Percentiles rank a stretch among this genome's conserved stretches.
Evolutionary conservation across 1,140 invertebrate species (phyloP).

Genomic region (Bactericera cockerelli): DNA sequence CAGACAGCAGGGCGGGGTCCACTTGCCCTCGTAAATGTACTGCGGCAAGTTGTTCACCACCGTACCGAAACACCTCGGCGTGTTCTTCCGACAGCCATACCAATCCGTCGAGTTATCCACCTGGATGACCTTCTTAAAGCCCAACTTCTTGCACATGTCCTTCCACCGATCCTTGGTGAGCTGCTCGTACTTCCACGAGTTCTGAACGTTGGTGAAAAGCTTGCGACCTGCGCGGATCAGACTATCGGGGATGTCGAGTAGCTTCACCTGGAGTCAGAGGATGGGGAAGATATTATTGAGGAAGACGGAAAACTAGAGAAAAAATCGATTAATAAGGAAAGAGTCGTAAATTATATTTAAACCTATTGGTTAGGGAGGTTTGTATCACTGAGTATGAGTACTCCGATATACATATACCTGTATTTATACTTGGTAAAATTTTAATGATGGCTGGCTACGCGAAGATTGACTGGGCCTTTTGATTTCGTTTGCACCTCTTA

Average conservation of each 20-base stretch:
- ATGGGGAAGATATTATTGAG: no score
- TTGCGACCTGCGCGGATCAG: slow-evolving; percentile 31
- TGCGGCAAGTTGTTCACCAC: slow-evolving; percentile 66
- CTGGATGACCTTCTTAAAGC: slow-evolving; percentile 41
- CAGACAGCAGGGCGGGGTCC: slow-evolving; percentile 80
- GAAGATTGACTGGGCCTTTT: no score
- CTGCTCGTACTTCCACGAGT: slow-evolving; percentile 43
- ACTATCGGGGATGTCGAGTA: slow-evolving; percentile 10
- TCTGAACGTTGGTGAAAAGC: slow-evolving; percentile 45
- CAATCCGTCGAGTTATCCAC: slow-evolving; percentile 39
- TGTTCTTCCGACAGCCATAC: slow-evolving; percentile 59
- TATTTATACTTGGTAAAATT: no score
- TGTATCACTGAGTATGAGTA: no score
- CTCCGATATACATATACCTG: no score
- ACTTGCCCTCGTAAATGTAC: slow-evolving; percentile 58
- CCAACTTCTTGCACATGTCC: slow-evolving; percentile 39
- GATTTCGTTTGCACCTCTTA: no score
- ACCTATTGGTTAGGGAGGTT: no score
- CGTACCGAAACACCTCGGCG: slow-evolving; percentile 61
- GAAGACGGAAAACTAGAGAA: no score
- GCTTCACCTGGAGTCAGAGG: no score
- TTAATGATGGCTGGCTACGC: no score
- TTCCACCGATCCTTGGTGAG: slow-evolving; percentile 37
- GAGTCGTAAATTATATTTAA: no score
- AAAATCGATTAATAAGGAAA: no score